Conservation (phyloP, 1,140 invertebrate species). For the Plutomurus gul region DNA sequence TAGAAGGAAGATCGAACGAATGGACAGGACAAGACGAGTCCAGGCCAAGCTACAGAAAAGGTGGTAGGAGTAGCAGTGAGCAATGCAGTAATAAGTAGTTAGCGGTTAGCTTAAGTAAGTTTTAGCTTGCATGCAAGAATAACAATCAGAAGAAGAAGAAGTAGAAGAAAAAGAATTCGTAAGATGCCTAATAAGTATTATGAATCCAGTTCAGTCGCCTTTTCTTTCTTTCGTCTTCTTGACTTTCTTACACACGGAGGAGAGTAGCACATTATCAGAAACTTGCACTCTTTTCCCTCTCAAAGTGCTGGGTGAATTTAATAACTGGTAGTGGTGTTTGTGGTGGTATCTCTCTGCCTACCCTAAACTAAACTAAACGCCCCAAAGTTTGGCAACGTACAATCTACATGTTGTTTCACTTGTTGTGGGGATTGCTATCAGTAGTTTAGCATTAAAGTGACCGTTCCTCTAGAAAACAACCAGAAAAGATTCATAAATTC, state of each 20-base stretch:
- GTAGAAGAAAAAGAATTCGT: background rate
- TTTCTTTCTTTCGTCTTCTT: background rate
- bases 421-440: background rate
- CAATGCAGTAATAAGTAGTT: constrained; percentile 15
- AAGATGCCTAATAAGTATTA: constrained; percentile 13
- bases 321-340: background rate
- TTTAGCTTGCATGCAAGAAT: background rate
- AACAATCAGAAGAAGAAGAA: constrained; percentile 8
- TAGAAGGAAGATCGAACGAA: background rate
- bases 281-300: constrained; percentile 1
- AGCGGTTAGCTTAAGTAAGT: background rate
- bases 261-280: background rate
- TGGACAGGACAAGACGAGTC: background rate
- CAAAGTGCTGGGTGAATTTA: background rate
- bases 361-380: background rate
- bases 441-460: background rate
- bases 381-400: constrained; percentile 17
- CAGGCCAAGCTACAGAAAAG: background rate
- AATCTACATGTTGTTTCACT: background rate
- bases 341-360: background rate
- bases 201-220: constrained; percentile 12
- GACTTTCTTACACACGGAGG: background rate
- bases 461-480: background rate
- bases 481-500: background rate
- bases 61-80: constrained; percentile 1